Evolutionary conservation across 2,797 vertebrate species (phyloP).

Genomic region (Poliocrania exsul): DNA sequence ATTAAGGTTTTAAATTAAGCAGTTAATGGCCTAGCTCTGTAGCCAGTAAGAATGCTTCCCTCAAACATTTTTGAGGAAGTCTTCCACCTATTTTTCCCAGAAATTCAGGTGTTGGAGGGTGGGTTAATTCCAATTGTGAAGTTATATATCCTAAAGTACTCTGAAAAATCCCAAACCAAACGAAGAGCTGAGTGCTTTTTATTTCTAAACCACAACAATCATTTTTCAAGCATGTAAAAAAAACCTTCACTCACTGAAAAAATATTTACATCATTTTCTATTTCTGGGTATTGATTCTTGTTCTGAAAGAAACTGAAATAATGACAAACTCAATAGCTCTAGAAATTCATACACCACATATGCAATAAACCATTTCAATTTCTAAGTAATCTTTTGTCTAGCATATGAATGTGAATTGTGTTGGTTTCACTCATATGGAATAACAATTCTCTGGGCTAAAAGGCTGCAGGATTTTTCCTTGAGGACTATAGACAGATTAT

Average conservation of each 20-base stretch:
- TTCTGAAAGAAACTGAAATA: not conserved
- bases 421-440: not conserved
- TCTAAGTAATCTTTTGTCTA: not conserved
- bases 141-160: not conserved
- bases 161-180: fast-evolving
- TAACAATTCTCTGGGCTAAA: not conserved
- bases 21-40: not conserved
- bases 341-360: not conserved
- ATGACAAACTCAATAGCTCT: not conserved
- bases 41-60: not conserved
- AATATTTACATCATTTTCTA: not conserved
- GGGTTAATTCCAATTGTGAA: not conserved
- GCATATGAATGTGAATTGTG: not conserved
- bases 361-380: not conserved
- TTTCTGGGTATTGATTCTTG: not conserved
- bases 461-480: not conserved
- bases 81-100: not conserved
- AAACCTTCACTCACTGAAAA: not conserved
- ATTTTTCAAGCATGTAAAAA: not conserved
- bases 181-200: not conserved
- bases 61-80: not conserved
- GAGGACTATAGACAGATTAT: not conserved
- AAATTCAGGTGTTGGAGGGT: not conserved
- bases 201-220: not conserved
- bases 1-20: not conserved